phyloP scores from a whole-genome alignment of 2,113 vertebrate genomes.

The Turdus rufiventris region DNA sequence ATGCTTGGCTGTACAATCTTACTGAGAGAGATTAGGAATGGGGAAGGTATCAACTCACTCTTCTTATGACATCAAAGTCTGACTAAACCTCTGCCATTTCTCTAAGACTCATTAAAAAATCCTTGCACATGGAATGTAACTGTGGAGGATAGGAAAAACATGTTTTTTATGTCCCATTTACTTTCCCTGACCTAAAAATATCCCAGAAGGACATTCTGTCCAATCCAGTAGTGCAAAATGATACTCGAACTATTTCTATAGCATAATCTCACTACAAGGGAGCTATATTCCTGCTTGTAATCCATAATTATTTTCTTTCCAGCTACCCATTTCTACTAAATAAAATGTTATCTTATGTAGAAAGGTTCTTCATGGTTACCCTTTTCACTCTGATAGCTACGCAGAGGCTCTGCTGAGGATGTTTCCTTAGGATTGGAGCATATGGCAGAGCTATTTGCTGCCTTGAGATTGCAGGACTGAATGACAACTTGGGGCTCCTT shows the following conservation, averaged over 20 bases:
- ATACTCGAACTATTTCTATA: background rate
- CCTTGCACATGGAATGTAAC: background rate
- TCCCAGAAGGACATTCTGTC: background rate
- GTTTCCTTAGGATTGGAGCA: background rate
- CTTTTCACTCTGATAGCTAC: background rate
- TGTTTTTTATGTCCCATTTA: fast-evolving
- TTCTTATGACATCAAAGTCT: background rate
- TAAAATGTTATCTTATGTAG: background rate
- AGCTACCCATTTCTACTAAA: background rate
- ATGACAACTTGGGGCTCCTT: background rate
- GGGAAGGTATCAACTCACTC: background rate
- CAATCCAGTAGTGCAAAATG: background rate
- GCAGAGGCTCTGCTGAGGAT: background rate
- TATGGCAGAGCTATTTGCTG: background rate
- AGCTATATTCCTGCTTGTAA: background rate
- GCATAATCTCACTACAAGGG: background rate
- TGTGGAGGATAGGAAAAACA: background rate
- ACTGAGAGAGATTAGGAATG: background rate
- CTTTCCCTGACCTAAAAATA: background rate
- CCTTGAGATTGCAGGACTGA: background rate
- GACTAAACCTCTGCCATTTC: background rate
- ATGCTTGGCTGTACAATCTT: background rate
- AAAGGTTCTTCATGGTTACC: background rate
- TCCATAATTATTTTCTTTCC: background rate
- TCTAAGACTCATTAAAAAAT: background rate